Conservation (phyloP, 2,113 vertebrate species). For the Lasiurus cinereus region DNA sequence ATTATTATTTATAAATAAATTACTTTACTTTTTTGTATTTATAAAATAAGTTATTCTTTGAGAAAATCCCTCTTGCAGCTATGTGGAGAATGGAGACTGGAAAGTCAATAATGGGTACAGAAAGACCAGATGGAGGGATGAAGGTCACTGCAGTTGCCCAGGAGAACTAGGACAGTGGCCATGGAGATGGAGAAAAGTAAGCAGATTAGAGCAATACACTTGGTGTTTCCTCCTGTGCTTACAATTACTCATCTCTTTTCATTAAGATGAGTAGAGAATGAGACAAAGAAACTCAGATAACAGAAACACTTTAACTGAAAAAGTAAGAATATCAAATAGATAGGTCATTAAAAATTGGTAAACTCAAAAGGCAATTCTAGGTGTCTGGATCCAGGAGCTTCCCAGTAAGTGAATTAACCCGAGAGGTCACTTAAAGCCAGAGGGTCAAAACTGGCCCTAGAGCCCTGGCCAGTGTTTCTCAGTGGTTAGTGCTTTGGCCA, state of each 20-base stretch:
- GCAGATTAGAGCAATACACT: neutral
- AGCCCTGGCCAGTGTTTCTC: neutral
- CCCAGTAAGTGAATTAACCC: neutral
- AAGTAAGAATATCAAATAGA: constrained; percentile 6
- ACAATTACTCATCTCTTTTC: neutral
- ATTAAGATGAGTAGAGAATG: neutral
- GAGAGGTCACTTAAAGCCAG: neutral
- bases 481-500: neutral
- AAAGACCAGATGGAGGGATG: neutral
- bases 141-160: neutral
- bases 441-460: neutral
- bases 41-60: no score
- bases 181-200: neutral
- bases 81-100: neutral
- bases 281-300: neutral
- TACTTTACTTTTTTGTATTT: no score
- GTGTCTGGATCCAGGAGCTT: neutral
- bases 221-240: neutral
- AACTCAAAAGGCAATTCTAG: neutral
- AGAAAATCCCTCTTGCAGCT: neutral
- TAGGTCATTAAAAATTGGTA: neutral
- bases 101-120: neutral
- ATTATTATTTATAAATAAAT: no score
- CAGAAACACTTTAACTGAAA: neutral
- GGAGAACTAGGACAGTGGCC: neutral